Percentiles rank a stretch among this genome's conserved stretches.
These are phyloP conservation scores for Solea solea DNA, from an alignment of 2,113 vertebrate species.

Conservation along the genomic window DNA sequence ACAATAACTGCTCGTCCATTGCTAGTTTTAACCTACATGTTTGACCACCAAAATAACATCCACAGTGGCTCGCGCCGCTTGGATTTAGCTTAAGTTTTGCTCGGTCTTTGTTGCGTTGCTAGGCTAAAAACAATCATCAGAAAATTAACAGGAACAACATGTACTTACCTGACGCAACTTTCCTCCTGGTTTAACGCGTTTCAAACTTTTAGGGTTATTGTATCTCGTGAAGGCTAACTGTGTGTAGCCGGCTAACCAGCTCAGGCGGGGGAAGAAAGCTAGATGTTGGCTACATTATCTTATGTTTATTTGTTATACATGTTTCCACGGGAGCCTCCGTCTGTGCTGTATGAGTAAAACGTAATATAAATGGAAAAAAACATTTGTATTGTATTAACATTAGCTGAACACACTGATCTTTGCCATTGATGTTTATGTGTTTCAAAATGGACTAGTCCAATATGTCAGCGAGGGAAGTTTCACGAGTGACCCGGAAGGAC, in stretches of 20 bases:
- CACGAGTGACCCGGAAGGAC: constrained; percentile 44
- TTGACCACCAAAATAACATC: no score
- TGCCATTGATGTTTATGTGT: constrained; percentile 18
- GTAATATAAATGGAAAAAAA: not conserved
- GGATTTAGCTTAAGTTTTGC: no score
- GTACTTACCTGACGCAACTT: constrained; percentile 34
- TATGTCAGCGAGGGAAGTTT: no score
- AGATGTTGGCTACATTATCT: constrained; percentile 6
- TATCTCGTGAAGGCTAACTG: constrained; percentile 3
- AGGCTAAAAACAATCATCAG: no score
- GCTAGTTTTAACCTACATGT: no score
- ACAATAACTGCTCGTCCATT: no score
- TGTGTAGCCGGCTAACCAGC: not conserved
- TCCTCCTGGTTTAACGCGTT: not conserved
- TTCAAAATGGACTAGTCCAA: not conserved
- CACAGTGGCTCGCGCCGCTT: no score
- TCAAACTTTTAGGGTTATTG: constrained; percentile 5
- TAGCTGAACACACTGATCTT: not conserved
- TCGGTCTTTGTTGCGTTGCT: no score
- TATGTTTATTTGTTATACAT: not conserved
- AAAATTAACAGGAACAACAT: no score
- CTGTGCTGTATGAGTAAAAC: not conserved
- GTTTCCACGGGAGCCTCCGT: not conserved
- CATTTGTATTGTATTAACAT: not conserved
- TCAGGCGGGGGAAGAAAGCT: not conserved